Base-by-base conservation (phyloP, 2,113 vertebrate species). In the Conger conger region DNA sequence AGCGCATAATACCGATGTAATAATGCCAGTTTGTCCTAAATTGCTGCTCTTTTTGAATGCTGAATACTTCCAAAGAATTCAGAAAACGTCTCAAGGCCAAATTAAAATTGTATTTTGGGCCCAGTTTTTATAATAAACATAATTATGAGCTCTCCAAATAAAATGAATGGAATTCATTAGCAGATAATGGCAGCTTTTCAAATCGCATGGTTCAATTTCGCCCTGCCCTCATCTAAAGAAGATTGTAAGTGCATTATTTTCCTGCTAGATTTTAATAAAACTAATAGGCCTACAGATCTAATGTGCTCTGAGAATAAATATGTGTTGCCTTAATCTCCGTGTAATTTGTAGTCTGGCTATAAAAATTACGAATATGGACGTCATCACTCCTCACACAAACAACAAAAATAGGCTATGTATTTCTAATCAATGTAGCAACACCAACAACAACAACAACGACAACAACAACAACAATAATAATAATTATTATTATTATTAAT, bases 151-250 rank as follows among this genome's bases (percentile, higher is more conserved):
- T 77, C 89, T 85, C 83, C 27, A 38, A 77, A 90, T 86, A 87
- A 92, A 91, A 92, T 88, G 27, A 80, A 68, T 85, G 82, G 33
- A 87, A 90, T 91, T 82, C 81, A 63, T 37, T 86, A 76, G 84
- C 18, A 82, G 79, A 53, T 7, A 80, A 82, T 81, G 84, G 50
- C 68, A 38, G 63, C 79, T 77, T 16, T 53, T 80, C 85, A 84
- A 81, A 87, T 77, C 82, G n/a, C 30, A 40, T 50, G 8, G 6
- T 35, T 50, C 60, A 36, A 36, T 1, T 57, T 15, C 79, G 11
- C 35, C 76, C 27, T 1, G 1, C 81, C 81, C 57, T 77, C 76
- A 18, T 81, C 78, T 82, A 84, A 42, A 73, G 85, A 83, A 0
- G n/a, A 79, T 81, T 35, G 76, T 11, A 80, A 27, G 33, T 60